phyloP scores from a whole-genome alignment of 2,888 invertebrate genomes.

The Siphlonurus alternatus region DNA sequence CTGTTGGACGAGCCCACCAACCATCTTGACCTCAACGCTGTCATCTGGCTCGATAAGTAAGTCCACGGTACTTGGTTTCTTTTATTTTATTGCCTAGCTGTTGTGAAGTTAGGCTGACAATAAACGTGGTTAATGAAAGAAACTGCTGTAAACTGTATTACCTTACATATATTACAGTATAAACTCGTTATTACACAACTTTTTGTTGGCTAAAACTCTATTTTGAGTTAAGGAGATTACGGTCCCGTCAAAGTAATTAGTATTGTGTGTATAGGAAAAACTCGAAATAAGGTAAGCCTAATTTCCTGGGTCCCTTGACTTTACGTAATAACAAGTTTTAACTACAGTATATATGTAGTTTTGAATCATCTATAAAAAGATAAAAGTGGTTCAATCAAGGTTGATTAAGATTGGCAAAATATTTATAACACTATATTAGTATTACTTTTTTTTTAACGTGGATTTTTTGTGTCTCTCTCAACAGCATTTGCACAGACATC shows the following conservation, averaged over 20 bases:
- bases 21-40: conserved; percentile 92
- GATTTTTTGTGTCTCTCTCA: conserved; percentile 62
- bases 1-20: conserved; percentile 51
- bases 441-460: conserved; percentile 7
- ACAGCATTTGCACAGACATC: conserved; percentile 98
- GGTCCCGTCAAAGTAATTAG: too few relatives aligned
- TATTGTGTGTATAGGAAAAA: too few relatives aligned
- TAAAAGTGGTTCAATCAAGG: not conserved
- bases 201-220: too few relatives aligned
- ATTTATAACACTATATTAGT: not conserved
- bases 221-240: too few relatives aligned
- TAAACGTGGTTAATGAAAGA: too few relatives aligned
- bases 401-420: not conserved
- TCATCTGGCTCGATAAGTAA: conserved; percentile 98
- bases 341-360: too few relatives aligned
- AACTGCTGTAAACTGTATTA: not conserved
- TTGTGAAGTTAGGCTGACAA: not conserved
- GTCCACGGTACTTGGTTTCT: conserved; percentile 18
- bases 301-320: too few relatives aligned
- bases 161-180: not conserved
- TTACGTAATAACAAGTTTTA: too few relatives aligned
- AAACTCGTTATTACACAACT: too few relatives aligned
- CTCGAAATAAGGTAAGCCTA: too few relatives aligned
- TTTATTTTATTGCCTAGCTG: conserved; percentile 8
- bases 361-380: not conserved